Evolutionary conservation across 2,797 vertebrate species (phyloP).

Genomic region (Myioborus melanocephalus): DNA sequence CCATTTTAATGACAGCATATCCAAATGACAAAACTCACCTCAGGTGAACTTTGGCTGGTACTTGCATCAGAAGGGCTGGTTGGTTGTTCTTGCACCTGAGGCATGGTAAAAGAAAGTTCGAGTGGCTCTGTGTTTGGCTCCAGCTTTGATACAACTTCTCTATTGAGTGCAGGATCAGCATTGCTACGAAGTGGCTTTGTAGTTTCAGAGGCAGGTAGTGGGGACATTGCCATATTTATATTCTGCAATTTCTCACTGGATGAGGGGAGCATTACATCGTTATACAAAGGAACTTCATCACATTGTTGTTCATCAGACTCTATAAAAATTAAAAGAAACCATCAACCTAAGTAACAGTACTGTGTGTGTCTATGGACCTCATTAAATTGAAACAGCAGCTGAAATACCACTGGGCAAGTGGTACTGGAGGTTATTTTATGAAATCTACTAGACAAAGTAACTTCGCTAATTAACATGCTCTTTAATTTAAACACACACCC

Average conservation of each 20-base stretch:
- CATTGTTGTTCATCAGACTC: slow-evolving; percentile 85
- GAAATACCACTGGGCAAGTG: slow-evolving; percentile 4
- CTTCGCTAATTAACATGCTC: not conserved
- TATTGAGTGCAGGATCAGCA: slow-evolving; percentile 78
- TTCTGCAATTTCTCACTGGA: slow-evolving; percentile 84
- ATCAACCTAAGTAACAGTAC: slow-evolving; percentile 61
- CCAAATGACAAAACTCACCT: slow-evolving; percentile 75
- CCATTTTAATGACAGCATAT: not conserved
- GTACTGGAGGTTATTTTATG: not conserved
- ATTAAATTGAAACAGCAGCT: slow-evolving; percentile 33
- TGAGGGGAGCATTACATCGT: slow-evolving; percentile 95
- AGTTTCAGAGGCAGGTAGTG: slow-evolving; percentile 82
- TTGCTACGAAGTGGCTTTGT: slow-evolving; percentile 79
- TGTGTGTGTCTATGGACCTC: slow-evolving; percentile 13
- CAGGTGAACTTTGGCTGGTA: slow-evolving; percentile 80
- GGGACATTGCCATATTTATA: slow-evolving; percentile 83
- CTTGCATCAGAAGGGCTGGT: slow-evolving; percentile 76
- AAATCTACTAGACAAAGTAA: not conserved
- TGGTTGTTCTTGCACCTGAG: slow-evolving; percentile 76
- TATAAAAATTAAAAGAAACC: slow-evolving; percentile 69
- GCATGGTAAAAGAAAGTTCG: slow-evolving; percentile 80
- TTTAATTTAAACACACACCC: slow-evolving; percentile 53
- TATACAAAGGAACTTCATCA: slow-evolving; percentile 91
- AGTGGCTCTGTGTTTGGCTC: slow-evolving; percentile 77
- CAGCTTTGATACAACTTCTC: slow-evolving; percentile 80